Base-by-base conservation (phyloP, 2,888 invertebrate species). In the Micoletzkya japonica region DNA sequence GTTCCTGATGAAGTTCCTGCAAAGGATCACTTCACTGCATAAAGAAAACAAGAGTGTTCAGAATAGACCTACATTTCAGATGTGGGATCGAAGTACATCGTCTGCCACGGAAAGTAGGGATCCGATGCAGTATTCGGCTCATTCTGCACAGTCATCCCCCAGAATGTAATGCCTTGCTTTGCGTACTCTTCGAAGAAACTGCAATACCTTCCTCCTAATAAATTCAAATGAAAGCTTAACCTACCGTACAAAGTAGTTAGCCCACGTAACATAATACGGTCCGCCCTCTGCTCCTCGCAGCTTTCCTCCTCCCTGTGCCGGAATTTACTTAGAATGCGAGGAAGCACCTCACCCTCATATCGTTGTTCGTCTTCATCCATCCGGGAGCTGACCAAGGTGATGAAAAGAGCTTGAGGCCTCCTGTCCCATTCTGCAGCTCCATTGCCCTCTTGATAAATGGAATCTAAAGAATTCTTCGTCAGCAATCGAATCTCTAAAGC, bases 141-240 rank as follows among this genome's bases (percentile, higher is more conserved):
- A 70, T 76, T 76, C 67, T 76, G 92, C 0, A 92, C 91, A 0
- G 93, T 92, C 39, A 94, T 87, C 0, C 90, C 92, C 94, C 94
- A 94, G 34, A 88, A 80, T 14, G 76, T 69, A 20, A 88, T 77
- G n/a, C 90, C 90, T 20, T 90, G 26, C 1, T 28, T n/a, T 44
- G 36, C 34, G 34, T 63, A 63, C 0, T 44, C 63, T 24, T 63
- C 63, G 63, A 63, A 63, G 32, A 63, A 63, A 7, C 63, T 63
- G 50, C 17, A 50, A 37, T 4, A 28, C 3, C 4, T 20, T 1
- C 24, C 24, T 7, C 2, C 4, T 54, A 2, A 4, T 24, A 24
- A n/a, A n/a, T 36, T 10, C 4, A 20, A 14, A 2, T 52, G 7
- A n/a, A n/a, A 52, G 7, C 6, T 52, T n/a, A 26, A 28, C 68